Conservation (phyloP, 1,140 invertebrate genomes). For the Littorina saxatilis region DNA sequence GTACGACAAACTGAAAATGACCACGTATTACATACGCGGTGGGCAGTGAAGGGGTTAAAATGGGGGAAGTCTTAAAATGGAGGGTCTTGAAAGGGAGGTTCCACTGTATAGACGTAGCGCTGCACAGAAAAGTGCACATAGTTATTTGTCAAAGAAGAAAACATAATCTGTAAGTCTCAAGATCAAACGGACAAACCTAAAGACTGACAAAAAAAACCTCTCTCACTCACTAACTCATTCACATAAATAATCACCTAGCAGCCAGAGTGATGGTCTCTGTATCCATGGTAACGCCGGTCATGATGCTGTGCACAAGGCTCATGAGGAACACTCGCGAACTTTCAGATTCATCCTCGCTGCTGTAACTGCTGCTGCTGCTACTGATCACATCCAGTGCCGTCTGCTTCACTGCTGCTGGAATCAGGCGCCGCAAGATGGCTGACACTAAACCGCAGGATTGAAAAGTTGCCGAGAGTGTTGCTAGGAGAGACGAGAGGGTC, state of each 20-base stretch:
- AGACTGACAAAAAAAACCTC: no score
- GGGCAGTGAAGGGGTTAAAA: no score
- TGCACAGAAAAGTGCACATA: background rate
- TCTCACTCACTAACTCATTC: no score
- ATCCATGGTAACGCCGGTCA: constrained; percentile 45
- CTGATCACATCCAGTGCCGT: constrained; percentile 49
- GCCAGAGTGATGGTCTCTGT: constrained; percentile 27
- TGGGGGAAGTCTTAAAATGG: no score
- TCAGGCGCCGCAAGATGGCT: constrained; percentile 53
- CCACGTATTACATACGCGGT: no score
- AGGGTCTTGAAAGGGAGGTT: no score
- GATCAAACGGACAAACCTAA: no score
- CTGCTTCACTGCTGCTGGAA: constrained; percentile 63
- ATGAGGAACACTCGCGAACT: constrained; percentile 42
- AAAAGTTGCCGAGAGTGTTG: constrained; percentile 47
- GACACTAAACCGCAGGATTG: constrained; percentile 49
- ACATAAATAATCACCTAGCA: constrained; percentile 47
- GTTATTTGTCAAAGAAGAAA: background rate
- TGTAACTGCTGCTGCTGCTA: constrained; percentile 44
- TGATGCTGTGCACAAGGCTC: constrained; percentile 45
- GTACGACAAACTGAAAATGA: background rate
- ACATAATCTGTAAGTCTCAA: no score
- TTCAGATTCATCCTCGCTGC: constrained; percentile 53
- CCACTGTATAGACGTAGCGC: no score
- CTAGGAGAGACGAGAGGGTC: constrained; percentile 49